Evolutionary conservation across 2,888 invertebrate species (phyloP).

Genomic region (Himalopsyche kuldschensis): DNA sequence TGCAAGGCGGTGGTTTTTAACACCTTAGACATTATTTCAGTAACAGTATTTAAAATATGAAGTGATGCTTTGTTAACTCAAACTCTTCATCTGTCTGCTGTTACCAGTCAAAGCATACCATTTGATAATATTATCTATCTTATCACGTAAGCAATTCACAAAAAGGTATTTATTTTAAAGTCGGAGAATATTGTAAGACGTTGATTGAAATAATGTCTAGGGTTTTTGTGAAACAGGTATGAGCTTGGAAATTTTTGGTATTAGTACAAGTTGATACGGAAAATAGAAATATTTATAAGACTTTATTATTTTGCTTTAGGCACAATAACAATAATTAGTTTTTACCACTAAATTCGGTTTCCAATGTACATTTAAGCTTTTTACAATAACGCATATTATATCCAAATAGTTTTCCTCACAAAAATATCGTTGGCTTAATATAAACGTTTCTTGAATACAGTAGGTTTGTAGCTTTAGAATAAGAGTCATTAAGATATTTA

Average conservation of each 20-base stretch:
- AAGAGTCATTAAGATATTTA: not conserved
- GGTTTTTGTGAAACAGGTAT: not conserved
- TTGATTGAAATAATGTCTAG: not conserved
- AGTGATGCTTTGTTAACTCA: no score
- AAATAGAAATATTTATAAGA: constrained; percentile 20
- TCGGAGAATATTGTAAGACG: no score
- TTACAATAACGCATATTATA: constrained; percentile 21
- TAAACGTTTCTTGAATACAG: not conserved
- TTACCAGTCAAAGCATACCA: no score
- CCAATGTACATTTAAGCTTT: constrained; percentile 28
- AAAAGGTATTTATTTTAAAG: no score
- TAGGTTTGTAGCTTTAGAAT: constrained; percentile 5
- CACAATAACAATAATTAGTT: constrained; percentile 38
- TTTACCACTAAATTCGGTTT: constrained; percentile 37
- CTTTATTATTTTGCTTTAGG: constrained; percentile 34
- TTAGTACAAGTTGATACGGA: constrained; percentile 12
- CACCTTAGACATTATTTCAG: not conserved
- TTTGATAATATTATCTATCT: no score
- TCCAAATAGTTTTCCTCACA: constrained; percentile 28
- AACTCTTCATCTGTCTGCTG: no score
- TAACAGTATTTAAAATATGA: no score
- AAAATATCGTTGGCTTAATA: constrained; percentile 21
- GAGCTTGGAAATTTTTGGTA: not conserved
- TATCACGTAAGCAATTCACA: no score
- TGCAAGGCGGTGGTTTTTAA: not conserved